A percentile compares a stretch with the other conserved stretches of the same genome.
phyloP scores from a whole-genome alignment of 2,888 invertebrate species.

The Miltochrista miniata region DNA sequence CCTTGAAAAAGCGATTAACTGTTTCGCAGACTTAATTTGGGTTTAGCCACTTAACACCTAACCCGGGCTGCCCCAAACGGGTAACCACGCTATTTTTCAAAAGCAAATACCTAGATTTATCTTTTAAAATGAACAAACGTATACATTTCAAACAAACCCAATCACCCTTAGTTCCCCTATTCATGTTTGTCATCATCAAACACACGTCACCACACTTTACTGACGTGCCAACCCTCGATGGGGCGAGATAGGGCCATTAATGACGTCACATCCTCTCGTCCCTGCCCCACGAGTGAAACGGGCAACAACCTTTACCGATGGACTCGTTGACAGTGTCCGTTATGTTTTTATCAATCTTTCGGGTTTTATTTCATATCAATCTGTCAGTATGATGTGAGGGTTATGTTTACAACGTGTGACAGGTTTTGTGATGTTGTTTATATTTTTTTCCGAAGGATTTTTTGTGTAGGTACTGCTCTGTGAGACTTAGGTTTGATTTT shows the following conservation, averaged over 20 bases:
- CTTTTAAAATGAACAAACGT: too few relatives aligned
- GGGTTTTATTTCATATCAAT: constrained; percentile 15
- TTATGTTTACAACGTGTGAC: constrained; percentile 10
- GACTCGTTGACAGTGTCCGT: constrained; percentile 16
- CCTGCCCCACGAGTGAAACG: constrained; percentile 16
- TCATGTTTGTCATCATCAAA: constrained; percentile 31
- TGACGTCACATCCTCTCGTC: constrained; percentile 58
- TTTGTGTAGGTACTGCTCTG: too few relatives aligned
- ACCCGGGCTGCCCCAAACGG: too few relatives aligned
- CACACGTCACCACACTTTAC: constrained; percentile 26
- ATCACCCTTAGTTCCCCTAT: constrained; percentile 17
- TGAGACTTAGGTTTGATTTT: too few relatives aligned
- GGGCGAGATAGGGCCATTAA: constrained; percentile 41
- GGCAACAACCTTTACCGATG: constrained; percentile 9
- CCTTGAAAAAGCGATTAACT: too few relatives aligned
- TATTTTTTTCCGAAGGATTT: background rate
- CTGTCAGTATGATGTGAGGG: constrained; percentile 12
- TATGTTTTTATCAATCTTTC: constrained; percentile 3
- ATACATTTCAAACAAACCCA: constrained; percentile 4
- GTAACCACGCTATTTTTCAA: too few relatives aligned
- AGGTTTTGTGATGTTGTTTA: background rate
- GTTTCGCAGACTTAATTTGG: too few relatives aligned
- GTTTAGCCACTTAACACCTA: too few relatives aligned
- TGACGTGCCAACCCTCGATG: constrained; percentile 36
- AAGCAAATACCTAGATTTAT: too few relatives aligned